phyloP scores from a whole-genome alignment of 1,140 invertebrate species.

The Lucilia sericata region DNA sequence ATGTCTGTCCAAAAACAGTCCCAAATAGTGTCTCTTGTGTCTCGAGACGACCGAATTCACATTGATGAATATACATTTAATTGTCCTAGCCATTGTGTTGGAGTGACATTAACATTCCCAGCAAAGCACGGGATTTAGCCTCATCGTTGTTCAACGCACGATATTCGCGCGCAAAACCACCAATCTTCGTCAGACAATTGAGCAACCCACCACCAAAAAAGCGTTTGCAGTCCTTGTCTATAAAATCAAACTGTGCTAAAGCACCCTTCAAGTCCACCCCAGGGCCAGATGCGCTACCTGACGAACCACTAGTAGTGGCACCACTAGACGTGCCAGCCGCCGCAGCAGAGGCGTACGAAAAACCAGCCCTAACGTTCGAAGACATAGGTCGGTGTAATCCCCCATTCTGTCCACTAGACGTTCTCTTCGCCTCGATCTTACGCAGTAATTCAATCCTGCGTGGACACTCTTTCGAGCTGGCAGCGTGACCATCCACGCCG shows the following conservation, averaged over 20 bases:
- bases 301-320: background rate
- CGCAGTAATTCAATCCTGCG: background rate
- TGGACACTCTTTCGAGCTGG: constrained; percentile 1
- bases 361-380: background rate
- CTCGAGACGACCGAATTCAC: background rate
- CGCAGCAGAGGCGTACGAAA: background rate
- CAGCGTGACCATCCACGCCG: background rate
- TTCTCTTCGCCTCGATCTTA: background rate
- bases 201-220: background rate
- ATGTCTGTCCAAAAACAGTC: background rate
- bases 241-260: background rate
- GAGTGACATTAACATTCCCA: background rate
- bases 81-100: background rate
- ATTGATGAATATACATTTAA: background rate
- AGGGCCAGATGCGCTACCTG: background rate
- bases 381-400: background rate
- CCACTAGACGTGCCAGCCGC: background rate
- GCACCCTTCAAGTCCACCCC: background rate
- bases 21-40: constrained; percentile 15
- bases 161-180: background rate
- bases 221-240: background rate
- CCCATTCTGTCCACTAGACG: background rate
- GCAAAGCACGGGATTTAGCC: background rate
- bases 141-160: background rate
- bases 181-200: no score